These are phyloP conservation scores for Syndactyla subalaris DNA, from an alignment of 2,797 vertebrate genomes.

Conservation along the genomic window DNA sequence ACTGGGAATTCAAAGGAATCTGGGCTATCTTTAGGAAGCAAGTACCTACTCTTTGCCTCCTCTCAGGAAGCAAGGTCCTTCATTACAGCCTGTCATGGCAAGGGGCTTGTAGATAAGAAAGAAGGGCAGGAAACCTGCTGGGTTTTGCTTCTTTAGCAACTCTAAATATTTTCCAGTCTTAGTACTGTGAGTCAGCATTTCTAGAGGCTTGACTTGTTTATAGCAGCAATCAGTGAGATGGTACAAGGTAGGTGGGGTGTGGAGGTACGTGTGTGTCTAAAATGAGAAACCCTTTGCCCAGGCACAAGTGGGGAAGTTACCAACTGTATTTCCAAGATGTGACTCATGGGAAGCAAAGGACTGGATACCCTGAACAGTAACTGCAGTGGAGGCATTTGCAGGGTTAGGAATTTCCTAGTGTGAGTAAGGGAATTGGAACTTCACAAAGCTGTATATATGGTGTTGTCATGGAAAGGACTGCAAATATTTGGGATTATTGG, in stretches of 20 bases:
- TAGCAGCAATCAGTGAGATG: neutral
- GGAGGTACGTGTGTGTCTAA: neutral
- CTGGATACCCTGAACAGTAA: neutral
- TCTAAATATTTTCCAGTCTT: constrained; percentile 17
- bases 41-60: constrained; percentile 5
- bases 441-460: neutral
- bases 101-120: constrained; percentile 34
- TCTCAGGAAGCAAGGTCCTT: constrained; percentile 40
- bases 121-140: constrained; percentile 26
- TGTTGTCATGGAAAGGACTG: neutral
- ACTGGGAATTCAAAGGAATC: constrained; percentile 2
- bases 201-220: constrained; percentile 23
- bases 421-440: neutral
- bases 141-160: constrained; percentile 23
- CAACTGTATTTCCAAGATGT: neutral
- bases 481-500: neutral
- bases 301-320: neutral
- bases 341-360: neutral
- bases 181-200: constrained; percentile 58
- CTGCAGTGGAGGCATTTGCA: neutral
- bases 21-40: constrained; percentile 39
- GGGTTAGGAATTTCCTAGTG: neutral
- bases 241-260: neutral
- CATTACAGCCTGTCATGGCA: neutral
- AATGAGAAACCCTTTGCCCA: constrained; percentile 11